Conservation (phyloP, 2,113 vertebrate genomes). For the Vireo altiloquus region DNA sequence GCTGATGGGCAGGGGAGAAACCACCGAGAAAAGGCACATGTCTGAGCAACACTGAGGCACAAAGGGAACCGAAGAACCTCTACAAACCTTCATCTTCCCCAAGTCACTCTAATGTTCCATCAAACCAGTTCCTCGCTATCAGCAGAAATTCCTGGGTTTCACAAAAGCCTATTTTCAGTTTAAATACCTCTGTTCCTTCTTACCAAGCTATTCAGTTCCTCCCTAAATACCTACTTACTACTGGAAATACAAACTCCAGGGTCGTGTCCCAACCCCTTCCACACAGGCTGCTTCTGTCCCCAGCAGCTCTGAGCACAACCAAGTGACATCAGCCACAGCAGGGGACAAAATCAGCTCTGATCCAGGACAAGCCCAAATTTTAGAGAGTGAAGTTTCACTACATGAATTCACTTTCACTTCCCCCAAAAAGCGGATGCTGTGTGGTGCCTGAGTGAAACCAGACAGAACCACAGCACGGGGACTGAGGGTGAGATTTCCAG, state of each 20-base stretch:
- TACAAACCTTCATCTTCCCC: accelerated
- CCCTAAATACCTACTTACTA: background rate
- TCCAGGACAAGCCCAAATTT: background rate
- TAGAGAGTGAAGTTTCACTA: background rate
- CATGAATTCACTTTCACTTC: background rate
- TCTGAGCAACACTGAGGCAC: background rate
- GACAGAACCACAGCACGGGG: accelerated
- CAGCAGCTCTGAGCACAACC: background rate
- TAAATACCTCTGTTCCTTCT: background rate
- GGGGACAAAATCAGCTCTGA: background rate
- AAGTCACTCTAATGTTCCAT: background rate
- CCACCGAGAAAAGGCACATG: background rate
- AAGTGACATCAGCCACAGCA: background rate
- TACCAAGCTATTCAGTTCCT: background rate
- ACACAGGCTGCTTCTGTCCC: background rate
- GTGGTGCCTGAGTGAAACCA: background rate
- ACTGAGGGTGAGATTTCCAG: background rate
- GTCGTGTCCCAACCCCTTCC: background rate
- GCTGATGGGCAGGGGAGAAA: background rate
- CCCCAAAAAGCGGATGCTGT: background rate
- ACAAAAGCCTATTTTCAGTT: background rate
- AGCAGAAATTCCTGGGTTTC: background rate
- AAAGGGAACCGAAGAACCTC: background rate
- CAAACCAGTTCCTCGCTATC: accelerated
- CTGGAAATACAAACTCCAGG: background rate